Evolutionary conservation across 2,888 invertebrate genomes (phyloP), one percentile per base, ranked within the genome.

Genomic region (Allacma fusca): DNA sequence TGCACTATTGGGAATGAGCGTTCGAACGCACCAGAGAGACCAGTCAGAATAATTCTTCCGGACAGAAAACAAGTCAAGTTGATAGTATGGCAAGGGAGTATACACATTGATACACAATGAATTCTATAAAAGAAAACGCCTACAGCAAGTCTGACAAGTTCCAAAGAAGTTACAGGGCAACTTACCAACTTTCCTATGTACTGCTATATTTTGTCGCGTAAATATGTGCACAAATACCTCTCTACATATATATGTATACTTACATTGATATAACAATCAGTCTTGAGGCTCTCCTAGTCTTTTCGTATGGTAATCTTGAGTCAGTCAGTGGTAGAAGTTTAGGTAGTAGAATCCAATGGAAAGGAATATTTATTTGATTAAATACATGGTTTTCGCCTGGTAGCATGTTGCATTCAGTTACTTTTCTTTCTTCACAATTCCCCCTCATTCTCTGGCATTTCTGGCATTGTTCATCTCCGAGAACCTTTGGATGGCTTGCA

Each of bases 401-500:
- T 40, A 40, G 13, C 13, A 40, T 40, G 40, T 40, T n/a, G n/a
- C n/a, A n/a, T 34, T 34, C 9, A 34, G 50, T 50, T 19, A 9
- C 19, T n/a, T 50, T 50, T 50, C 19, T 50, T 50, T 5, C 50
- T n/a, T 5, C 5, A 9, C 50, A 5, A 12, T 50, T 1, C 2
- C 50, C n/a, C 50, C 16, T 64, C 44, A 29, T 34, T 21, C 9
- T 43, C n/a, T n/a, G n/a, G n/a, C 57, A 19, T 44, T 24, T 43
- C 40, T 73, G 1, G 24, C 68, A 59, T 67, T 65, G 26, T 79
- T 77, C 75, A 75, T 68, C 24, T 82, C 78, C 12, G 81, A 82
- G 77, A 81, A 81, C 78, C 78, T 82, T 65, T 82, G 80, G 67
- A 84, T 78, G 59, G 83, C 84, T 43, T 76, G 74, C 62, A 84